A percentile compares a stretch with the other conserved stretches of the same genome.
phyloP scores from a whole-genome alignment of 2,888 invertebrate genomes.

The Catocala fraxini region DNA sequence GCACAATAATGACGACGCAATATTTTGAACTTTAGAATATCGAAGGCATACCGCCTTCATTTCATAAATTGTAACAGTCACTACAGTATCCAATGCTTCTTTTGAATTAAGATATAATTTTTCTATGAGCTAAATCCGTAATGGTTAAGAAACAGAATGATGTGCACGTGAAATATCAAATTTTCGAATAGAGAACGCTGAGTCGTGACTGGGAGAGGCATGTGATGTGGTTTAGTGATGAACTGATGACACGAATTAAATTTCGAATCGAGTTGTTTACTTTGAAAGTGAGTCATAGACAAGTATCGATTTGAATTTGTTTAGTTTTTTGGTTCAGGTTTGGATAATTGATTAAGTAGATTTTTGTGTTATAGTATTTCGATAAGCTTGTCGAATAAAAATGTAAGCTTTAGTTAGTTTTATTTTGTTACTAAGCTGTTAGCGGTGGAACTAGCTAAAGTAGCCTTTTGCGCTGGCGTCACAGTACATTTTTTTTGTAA shows the following conservation, averaged over 20 bases:
- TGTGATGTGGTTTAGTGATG: slow-evolving; percentile 42
- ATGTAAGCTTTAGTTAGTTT: neutral
- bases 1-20: neutral
- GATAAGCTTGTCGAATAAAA: neutral
- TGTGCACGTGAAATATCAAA: neutral
- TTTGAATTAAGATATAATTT: slow-evolving; percentile 1
- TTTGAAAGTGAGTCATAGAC: slow-evolving; percentile 36
- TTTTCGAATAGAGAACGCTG: slow-evolving; percentile 23
- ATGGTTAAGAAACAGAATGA: neutral
- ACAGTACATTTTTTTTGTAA: too few species aligned
- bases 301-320: slow-evolving; percentile 5
- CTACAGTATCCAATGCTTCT: neutral
- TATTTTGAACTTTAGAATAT: slow-evolving; percentile 14
- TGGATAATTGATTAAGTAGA: slow-evolving; percentile 3
- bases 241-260: slow-evolving; percentile 40
- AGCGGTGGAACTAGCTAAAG: too few species aligned
- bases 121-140: neutral
- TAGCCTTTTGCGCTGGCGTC: too few species aligned
- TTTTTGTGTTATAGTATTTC: neutral
- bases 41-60: slow-evolving; percentile 16
- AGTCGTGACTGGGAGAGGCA: slow-evolving; percentile 31
- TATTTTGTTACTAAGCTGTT: too few species aligned
- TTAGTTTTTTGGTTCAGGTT: slow-evolving; percentile 1
- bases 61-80: neutral
- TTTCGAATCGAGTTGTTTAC: slow-evolving; percentile 27